Evolutionary conservation across 1,140 invertebrate genomes (phyloP), one percentile per base, ranked within the genome.

Genomic region (Caenorhabditis remanei): DNA sequence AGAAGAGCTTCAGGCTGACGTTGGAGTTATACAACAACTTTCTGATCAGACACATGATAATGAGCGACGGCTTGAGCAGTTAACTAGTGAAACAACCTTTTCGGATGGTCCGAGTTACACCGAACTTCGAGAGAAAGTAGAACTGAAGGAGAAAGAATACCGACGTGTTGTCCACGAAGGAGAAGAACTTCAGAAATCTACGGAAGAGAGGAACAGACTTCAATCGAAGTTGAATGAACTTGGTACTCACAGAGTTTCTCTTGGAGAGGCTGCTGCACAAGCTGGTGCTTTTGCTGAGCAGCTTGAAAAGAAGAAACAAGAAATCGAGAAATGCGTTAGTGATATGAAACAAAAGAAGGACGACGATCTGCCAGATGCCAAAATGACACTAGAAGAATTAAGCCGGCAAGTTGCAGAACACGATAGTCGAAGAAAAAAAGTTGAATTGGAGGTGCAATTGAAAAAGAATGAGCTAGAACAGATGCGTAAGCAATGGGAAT

Each of bases 211-310:
- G 19, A 79, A 79, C n/a, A 79, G n/a, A 79, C 71, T 79, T 53
- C 71, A 79, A 79, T 79, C 71, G 14, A 79, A 79, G 13, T 14
- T 79, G 11, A 79, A 79, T 53, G 71, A 79, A 24, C 71, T 79
- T n/a, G 71, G 71, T 21, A 79, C 46, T 53, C 71, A 79, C 24
- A 46, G 71, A 21, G 71, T 79, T 21, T 79, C 46, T 79, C 53
- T 79, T n/a, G 71, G 71, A n/a, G 71, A 79, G 53, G 21, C 71
- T 79, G 71, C 71, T 50, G 71, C 71, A 3, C 71, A 79, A 50
- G 71, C 71, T 53, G 71, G 71, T 13, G 71, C 71, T 11, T 79
- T 50, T n/a, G 46, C 46, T 14, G 71, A 79, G 14, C 71, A 79
- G 9, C 46, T 79, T 9, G 71, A 48, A 32, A 79, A 48, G 9